Evolutionary conservation across 2,888 invertebrate genomes (phyloP).

Genomic region (Neoascia interrupta): DNA sequence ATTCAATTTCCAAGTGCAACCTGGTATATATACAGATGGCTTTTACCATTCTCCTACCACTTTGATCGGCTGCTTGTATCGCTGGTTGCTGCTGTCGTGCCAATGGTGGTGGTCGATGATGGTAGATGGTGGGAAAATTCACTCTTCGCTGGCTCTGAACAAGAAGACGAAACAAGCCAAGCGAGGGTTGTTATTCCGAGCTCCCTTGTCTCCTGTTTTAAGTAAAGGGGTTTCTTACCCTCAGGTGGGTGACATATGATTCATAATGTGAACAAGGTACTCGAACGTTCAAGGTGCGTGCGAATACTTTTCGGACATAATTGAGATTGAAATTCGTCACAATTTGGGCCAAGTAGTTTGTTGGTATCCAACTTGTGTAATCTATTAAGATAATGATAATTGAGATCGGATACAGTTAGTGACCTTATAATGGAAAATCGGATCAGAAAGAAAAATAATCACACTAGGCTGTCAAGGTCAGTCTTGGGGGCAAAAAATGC

Average conservation of each 20-base stretch:
- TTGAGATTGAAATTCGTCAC: conserved; percentile 28
- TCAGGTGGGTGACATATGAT: too few relatives aligned
- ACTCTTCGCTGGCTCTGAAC: conserved; percentile 1
- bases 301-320: neutral
- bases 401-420: conserved; percentile 41
- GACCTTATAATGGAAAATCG: conserved; percentile 13
- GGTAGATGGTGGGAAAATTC: conserved; percentile 56
- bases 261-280: too few relatives aligned
- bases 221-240: too few relatives aligned
- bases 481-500: conserved; percentile 34
- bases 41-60: conserved; percentile 71
- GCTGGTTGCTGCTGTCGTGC: conserved; percentile 22
- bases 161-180: neutral
- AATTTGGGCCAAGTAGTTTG: conserved; percentile 43
- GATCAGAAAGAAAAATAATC: conserved; percentile 24
- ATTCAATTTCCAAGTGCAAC: conserved; percentile 75
- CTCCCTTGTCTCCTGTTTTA: too few relatives aligned
- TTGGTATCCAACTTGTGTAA: conserved; percentile 7
- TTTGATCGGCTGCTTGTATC: conserved; percentile 57
- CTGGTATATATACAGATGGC: conserved; percentile 79
- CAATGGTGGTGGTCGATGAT: conserved; percentile 32
- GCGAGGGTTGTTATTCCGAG: neutral
- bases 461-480: conserved; percentile 63
- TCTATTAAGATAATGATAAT: conserved; percentile 37
- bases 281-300: conserved; percentile 6